Evolutionary conservation across 2,113 vertebrate species (phyloP).

Genomic region (Solenodon paradoxus): DNA sequence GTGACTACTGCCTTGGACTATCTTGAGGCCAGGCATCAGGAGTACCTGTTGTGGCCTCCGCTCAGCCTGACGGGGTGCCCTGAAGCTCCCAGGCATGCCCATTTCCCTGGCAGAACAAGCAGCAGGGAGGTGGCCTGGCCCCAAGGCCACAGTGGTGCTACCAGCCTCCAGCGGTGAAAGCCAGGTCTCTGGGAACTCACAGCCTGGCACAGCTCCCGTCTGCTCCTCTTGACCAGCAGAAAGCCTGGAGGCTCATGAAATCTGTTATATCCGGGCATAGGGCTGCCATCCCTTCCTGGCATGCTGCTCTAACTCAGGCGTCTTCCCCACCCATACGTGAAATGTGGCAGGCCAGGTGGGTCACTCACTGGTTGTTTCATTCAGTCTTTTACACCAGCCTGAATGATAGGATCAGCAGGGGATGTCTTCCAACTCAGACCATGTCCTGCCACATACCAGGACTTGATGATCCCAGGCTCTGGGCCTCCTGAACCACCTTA

Average conservation of each 20-base stretch:
- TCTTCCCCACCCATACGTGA: fast-evolving
- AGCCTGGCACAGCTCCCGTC: neutral
- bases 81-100: neutral
- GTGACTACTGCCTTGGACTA: neutral
- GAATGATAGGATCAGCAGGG: fast-evolving
- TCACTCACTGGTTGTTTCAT: neutral
- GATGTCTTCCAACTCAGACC: neutral
- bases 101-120: neutral
- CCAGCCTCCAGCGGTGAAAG: neutral
- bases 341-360: neutral
- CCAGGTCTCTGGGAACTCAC: neutral
- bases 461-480: too few relatives aligned
- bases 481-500: neutral
- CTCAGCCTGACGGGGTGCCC: neutral
- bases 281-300: neutral
- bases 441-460: neutral
- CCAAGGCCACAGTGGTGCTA: neutral
- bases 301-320: neutral
- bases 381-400: neutral
- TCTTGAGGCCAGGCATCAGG: neutral
- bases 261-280: neutral
- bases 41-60: neutral
- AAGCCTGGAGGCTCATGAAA: too few relatives aligned
- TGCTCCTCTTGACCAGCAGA: neutral
- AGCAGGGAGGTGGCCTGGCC: neutral